A percentile compares a stretch with the other conserved stretches of the same genome.
Evolutionary conservation across 2,113 vertebrate species (phyloP).

Genomic region (Eolophus roseicapilla): DNA sequence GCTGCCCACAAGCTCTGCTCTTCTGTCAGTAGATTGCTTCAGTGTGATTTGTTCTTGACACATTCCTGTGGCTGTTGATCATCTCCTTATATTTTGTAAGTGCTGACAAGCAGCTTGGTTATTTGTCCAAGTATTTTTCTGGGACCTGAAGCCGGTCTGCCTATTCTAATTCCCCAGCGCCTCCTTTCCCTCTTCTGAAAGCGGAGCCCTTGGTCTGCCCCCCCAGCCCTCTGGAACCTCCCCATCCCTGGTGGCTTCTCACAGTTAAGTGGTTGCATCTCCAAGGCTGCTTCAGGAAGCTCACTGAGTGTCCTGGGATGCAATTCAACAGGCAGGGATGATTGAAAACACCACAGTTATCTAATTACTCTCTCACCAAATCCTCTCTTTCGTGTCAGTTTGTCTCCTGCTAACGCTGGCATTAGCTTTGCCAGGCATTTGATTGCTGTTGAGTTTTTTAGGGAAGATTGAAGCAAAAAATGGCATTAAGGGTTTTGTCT

Average conservation of each 20-base stretch:
- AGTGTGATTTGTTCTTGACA: constrained; percentile 56
- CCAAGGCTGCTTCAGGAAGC: constrained; percentile 26
- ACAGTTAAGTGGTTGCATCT: constrained; percentile 2
- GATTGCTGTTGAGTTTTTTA: not conserved
- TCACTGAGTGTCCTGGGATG: constrained; percentile 22
- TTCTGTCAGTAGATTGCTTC: constrained; percentile 36
- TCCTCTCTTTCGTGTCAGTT: fast-evolving
- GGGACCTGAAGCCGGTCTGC: constrained; percentile 10
- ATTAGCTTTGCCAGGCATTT: not conserved
- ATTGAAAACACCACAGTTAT: constrained; percentile 31
- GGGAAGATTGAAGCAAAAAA: not conserved
- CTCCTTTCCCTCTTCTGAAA: constrained; percentile 28
- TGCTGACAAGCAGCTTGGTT: constrained; percentile 57
- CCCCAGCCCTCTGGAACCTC: constrained; percentile 17
- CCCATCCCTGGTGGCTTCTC: not conserved
- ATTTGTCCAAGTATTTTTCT: constrained; percentile 50
- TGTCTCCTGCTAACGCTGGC: not conserved
- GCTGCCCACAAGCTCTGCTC: not conserved
- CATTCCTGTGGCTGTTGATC: constrained; percentile 38
- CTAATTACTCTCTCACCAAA: not conserved
- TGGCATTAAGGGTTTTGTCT: not conserved
- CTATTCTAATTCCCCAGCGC: not conserved
- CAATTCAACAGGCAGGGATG: constrained; percentile 26
- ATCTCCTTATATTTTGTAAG: constrained; percentile 58
- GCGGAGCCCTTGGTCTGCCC: not conserved